phyloP scores from a whole-genome alignment of 2,797 vertebrate species.

The Arremon brunneinucha region DNA sequence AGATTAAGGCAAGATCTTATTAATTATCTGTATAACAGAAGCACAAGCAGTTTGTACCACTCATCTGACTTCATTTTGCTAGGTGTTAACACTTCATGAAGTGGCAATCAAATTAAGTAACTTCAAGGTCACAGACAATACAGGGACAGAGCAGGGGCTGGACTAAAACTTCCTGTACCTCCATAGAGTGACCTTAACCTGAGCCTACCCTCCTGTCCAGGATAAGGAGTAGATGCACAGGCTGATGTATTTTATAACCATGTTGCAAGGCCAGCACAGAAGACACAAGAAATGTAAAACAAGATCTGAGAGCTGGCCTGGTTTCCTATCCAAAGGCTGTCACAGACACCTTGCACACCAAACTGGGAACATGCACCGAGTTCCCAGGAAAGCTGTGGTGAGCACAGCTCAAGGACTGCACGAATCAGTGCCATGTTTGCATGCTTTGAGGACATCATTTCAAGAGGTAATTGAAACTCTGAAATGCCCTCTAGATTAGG shows the following conservation, averaged over 20 bases:
- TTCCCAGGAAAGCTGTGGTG: not conserved
- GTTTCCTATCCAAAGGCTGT: not conserved
- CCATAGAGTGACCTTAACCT: not conserved
- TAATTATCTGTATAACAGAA: not conserved
- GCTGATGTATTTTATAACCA: not conserved
- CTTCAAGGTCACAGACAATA: not conserved
- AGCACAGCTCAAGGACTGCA: not conserved
- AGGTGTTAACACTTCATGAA: not conserved
- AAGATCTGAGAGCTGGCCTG: not conserved
- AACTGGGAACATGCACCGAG: not conserved
- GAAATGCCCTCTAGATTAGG: not conserved
- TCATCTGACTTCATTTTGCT: not conserved
- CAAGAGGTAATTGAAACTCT: constrained; percentile 2
- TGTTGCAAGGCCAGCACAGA: not conserved
- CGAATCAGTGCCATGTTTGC: not conserved
- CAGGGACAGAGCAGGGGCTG: not conserved
- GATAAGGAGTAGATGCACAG: not conserved
- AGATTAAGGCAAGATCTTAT: not conserved
- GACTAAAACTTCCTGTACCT: not conserved
- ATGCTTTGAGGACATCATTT: not conserved
- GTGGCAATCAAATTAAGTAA: not conserved
- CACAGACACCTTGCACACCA: not conserved
- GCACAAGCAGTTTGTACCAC: not conserved
- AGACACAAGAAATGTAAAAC: not conserved
- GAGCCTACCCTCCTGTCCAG: not conserved